Percentiles rank a stretch among this genome's conserved stretches.
phyloP scores from a whole-genome alignment of 2,797 vertebrate species.

The Loris lydekkerianus region DNA sequence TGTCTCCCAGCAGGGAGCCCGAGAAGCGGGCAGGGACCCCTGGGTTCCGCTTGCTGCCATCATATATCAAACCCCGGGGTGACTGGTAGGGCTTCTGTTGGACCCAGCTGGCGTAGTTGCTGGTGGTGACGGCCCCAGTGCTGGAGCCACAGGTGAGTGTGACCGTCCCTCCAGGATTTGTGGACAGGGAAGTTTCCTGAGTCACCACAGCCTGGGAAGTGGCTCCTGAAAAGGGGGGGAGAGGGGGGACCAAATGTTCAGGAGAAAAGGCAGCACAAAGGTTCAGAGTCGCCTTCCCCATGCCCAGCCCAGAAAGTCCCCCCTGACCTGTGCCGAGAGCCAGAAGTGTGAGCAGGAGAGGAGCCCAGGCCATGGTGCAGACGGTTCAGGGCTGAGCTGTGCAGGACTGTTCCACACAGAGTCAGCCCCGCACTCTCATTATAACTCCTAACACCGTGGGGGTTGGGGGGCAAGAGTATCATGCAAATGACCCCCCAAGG shows the following conservation, averaged over 20 bases:
- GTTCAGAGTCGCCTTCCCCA: too few species aligned
- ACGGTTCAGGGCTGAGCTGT: not conserved
- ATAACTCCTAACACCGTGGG: not conserved
- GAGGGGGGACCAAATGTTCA: not conserved
- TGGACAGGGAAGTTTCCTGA: not conserved
- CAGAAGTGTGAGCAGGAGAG: not conserved
- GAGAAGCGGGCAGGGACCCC: constrained; percentile 33
- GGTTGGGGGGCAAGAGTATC: not conserved
- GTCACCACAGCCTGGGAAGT: not conserved
- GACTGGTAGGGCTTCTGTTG: not conserved
- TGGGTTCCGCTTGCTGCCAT: not conserved
- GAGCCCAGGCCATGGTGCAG: constrained; percentile 5
- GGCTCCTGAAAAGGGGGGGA: not conserved
- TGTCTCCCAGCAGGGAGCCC: not conserved
- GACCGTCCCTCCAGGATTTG: not conserved
- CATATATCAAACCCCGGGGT: not conserved
- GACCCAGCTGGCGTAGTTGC: not conserved
- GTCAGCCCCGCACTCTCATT: not conserved
- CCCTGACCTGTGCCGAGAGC: not conserved
- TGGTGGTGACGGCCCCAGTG: not conserved
- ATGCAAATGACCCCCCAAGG: not conserved
- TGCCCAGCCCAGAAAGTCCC: not conserved
- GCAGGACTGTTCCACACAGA: too few species aligned
- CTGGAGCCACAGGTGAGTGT: constrained; percentile 50
- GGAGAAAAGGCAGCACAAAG: not conserved